These are phyloP conservation scores for Aphelenchoides avenae DNA, from an alignment of 1,140 invertebrate genomes.

Conservation along the genomic window DNA sequence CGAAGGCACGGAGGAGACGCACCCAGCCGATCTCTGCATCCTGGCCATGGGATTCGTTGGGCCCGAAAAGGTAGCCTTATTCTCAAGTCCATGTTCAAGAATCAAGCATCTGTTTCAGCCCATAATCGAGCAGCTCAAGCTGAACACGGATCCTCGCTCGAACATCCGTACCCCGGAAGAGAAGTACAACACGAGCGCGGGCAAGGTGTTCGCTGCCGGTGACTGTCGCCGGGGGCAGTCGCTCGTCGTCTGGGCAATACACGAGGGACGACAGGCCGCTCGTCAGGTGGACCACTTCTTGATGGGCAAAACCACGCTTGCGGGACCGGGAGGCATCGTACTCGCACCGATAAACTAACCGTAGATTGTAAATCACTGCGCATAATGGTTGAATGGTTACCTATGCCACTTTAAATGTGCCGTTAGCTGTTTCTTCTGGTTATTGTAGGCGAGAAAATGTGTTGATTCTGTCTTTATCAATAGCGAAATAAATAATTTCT, in stretches of 20 bases:
- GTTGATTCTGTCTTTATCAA: neutral
- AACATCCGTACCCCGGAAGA: slow-evolving; percentile 79
- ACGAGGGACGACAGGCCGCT: slow-evolving; percentile 91
- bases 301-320: slow-evolving; percentile 71
- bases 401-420: no score
- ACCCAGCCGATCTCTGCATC: slow-evolving; percentile 81
- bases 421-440: neutral
- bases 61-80: slow-evolving; percentile 71
- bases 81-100: neutral
- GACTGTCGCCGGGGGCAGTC: slow-evolving; percentile 96
- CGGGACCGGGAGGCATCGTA: slow-evolving; percentile 65
- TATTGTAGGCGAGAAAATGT: neutral
- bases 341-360: slow-evolving; percentile 28
- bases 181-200: slow-evolving; percentile 75
- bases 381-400: no score
- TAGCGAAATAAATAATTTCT: neutral
- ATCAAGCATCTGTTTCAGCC: slow-evolving; percentile 51
- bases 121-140: slow-evolving; percentile 75
- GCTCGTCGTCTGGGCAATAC: slow-evolving; percentile 94
- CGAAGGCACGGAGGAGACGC: slow-evolving; percentile 70
- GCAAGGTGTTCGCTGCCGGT: slow-evolving; percentile 89
- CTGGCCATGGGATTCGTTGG: slow-evolving; percentile 98
- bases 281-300: slow-evolving; percentile 84
- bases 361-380: no score
- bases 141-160: slow-evolving; percentile 80